These are phyloP conservation scores for Atrina japonica DNA, from an alignment of 2,888 invertebrate genomes.

Conservation along the genomic window DNA sequence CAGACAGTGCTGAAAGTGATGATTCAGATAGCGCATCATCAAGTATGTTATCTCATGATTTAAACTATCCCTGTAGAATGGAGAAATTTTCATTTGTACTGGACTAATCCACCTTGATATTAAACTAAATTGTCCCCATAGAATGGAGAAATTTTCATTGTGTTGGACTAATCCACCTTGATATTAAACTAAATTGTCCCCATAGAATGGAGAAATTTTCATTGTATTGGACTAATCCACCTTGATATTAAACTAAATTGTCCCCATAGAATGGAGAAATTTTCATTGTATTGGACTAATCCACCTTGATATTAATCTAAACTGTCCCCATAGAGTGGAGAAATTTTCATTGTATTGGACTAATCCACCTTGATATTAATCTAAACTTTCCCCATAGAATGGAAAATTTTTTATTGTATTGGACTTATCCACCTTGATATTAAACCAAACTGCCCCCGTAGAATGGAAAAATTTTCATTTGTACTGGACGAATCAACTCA, in stretches of 20 bases:
- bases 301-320: too few species aligned
- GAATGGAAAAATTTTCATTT: too few species aligned
- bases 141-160: neutral
- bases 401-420: too few species aligned
- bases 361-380: neutral
- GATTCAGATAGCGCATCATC: constrained; percentile 57
- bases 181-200: too few species aligned
- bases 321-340: neutral
- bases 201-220: neutral
- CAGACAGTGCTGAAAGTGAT: constrained; percentile 47
- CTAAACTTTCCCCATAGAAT: too few species aligned
- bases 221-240: neutral
- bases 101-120: too few species aligned
- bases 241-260: too few species aligned
- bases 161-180: neutral
- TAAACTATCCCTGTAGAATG: neutral
- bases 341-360: neutral
- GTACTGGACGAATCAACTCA: too few species aligned
- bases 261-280: neutral
- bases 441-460: too few species aligned
- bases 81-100: constrained; percentile 23
- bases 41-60: constrained; percentile 41
- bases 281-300: neutral
- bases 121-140: too few species aligned
- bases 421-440: too few species aligned